Evolutionary conservation across 2,888 invertebrate species (phyloP).

Genomic region (Monochamus alternatus): DNA sequence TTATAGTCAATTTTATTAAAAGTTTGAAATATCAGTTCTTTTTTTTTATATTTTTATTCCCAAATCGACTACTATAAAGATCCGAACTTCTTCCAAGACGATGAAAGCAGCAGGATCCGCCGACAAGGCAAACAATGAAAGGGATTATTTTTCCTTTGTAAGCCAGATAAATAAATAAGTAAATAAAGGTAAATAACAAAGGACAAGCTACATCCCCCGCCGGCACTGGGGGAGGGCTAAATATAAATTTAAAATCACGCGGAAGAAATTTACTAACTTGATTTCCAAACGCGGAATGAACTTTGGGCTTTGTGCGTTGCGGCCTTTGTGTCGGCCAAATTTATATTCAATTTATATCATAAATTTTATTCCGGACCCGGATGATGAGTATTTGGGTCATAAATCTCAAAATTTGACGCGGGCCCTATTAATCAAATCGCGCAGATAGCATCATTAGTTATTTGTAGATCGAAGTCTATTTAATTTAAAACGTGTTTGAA

Average conservation of each 20-base stretch:
- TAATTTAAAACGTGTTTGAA: constrained; percentile 37
- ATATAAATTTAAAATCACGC: constrained; percentile 34
- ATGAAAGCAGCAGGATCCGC: too few relatives aligned
- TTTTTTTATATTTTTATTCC: too few relatives aligned
- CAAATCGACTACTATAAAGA: too few relatives aligned
- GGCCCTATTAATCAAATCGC: constrained; percentile 41
- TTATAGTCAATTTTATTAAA: too few relatives aligned
- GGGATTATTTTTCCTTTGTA: background rate
- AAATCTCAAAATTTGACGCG: constrained; percentile 43
- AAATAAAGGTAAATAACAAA: constrained; percentile 1
- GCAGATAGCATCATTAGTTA: constrained; percentile 38
- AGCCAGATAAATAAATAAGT: constrained; percentile 1
- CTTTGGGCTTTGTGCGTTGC: constrained; percentile 45
- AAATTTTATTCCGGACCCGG: constrained; percentile 49
- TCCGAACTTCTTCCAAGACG: too few relatives aligned
- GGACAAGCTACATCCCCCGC: background rate
- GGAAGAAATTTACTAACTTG: constrained; percentile 42
- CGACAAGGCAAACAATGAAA: too few relatives aligned
- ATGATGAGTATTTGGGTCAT: constrained; percentile 41
- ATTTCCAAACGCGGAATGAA: constrained; percentile 47
- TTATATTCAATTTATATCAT: constrained; percentile 56
- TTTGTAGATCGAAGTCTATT: constrained; percentile 29
- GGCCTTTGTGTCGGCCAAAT: constrained; percentile 52
- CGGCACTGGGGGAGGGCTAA: background rate
- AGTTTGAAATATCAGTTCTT: too few relatives aligned